Conservation (phyloP, 2,888 invertebrate genomes). For the Drosophila planitibia region DNA sequence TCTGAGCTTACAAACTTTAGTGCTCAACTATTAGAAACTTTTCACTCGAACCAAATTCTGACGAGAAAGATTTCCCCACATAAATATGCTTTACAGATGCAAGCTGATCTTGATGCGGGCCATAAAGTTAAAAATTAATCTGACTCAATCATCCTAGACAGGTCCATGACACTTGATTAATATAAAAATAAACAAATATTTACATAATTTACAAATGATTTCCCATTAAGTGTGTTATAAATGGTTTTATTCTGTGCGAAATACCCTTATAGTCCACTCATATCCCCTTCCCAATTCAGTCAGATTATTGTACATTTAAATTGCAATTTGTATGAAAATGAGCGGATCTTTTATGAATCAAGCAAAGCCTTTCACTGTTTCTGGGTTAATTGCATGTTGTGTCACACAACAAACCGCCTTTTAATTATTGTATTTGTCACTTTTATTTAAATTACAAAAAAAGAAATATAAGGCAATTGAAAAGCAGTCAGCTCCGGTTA, state of each 20-base stretch:
- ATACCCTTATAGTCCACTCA: too few relatives aligned
- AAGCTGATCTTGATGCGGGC: neutral
- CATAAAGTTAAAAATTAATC: neutral
- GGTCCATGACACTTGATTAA: neutral
- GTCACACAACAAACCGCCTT: slow-evolving; percentile 36
- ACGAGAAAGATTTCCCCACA: neutral
- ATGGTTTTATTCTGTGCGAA: neutral
- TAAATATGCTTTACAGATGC: neutral
- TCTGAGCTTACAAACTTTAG: neutral
- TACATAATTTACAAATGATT: neutral
- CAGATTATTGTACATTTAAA: slow-evolving; percentile 23
- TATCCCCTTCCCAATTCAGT: neutral
- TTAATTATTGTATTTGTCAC: slow-evolving; percentile 59
- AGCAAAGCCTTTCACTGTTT: slow-evolving; percentile 23
- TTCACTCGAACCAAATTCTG: neutral
- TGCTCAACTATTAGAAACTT: neutral
- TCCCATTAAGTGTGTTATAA: neutral
- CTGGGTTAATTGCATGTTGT: slow-evolving; percentile 56
- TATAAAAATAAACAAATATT: neutral
- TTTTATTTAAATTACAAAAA: slow-evolving; percentile 15
- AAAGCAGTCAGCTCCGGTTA: neutral
- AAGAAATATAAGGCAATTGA: slow-evolving; percentile 3
- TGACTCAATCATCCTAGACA: neutral
- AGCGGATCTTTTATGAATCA: slow-evolving; percentile 35
- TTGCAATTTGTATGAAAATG: slow-evolving; percentile 31